Conservation (phyloP, 2,888 invertebrate species). For the Stratiomys singularior region DNA sequence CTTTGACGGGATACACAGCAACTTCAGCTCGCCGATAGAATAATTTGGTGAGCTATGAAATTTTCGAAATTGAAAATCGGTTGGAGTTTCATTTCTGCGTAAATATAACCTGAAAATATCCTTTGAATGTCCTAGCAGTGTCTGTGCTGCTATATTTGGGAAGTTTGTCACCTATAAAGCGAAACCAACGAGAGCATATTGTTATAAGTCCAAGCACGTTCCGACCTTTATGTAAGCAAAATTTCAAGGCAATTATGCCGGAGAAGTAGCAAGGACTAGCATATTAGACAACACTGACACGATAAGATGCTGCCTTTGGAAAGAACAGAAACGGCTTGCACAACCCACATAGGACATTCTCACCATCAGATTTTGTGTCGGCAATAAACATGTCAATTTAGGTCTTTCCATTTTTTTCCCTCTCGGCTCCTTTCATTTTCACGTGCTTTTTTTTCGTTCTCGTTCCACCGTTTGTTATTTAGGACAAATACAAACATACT, state of each 20-base stretch:
- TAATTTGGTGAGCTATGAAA: too few species aligned
- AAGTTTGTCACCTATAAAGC: too few species aligned
- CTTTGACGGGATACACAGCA: too few species aligned
- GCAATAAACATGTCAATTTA: constrained; percentile 49
- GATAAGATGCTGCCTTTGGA: neutral
- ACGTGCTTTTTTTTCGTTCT: constrained; percentile 14
- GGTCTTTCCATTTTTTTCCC: constrained; percentile 38
- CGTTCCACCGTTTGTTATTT: constrained; percentile 3
- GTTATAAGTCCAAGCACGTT: constrained; percentile 7
- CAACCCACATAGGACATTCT: constrained; percentile 24
- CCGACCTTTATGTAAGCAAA: neutral
- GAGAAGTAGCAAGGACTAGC: neutral
- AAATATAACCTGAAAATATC: too few species aligned
- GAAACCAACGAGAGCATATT: too few species aligned
- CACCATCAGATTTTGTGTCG: constrained; percentile 47
- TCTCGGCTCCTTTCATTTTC: constrained; percentile 12
- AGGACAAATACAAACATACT: constrained; percentile 43
- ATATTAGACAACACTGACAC: constrained; percentile 1
- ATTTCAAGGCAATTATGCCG: neutral
- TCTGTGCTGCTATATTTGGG: too few species aligned
- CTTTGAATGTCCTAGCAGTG: too few species aligned
- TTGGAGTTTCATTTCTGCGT: too few species aligned
- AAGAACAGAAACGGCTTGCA: neutral
- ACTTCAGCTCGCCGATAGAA: too few species aligned
- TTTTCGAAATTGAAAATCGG: too few species aligned